phyloP scores from a whole-genome alignment of 2,888 invertebrate genomes.

The Drosophila nigricruria region DNA sequence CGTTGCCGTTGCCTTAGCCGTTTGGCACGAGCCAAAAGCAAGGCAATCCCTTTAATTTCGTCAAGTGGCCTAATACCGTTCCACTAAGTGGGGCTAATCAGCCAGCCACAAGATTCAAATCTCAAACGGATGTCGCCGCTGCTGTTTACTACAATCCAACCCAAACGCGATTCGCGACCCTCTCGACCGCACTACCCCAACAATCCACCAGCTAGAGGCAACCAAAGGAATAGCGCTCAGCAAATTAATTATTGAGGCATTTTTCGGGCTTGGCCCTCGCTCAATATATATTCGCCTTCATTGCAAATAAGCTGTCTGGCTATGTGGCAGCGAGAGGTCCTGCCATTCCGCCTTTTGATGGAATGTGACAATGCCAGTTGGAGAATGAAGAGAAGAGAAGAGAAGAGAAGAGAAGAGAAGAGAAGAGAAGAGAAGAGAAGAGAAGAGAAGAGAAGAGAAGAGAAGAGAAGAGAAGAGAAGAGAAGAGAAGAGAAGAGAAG shows the following conservation, averaged over 20 bases:
- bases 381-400: not conserved
- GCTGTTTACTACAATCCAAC: conserved; percentile 51
- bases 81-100: conserved; percentile 79
- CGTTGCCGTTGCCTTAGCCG: no score
- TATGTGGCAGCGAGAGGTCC: conserved; percentile 21
- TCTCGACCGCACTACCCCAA: not conserved
- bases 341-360: not conserved
- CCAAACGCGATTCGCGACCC: conserved; percentile 14
- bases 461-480: not conserved
- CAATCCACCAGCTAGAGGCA: not conserved
- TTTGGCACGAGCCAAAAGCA: conserved; percentile 6
- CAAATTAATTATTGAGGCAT: conserved; percentile 64
- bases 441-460: not conserved
- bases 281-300: conserved; percentile 31
- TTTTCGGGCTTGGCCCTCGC: conserved; percentile 33
- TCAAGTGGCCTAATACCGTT: conserved; percentile 77
- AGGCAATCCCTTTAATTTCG: conserved; percentile 71
- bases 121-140: conserved; percentile 74
- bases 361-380: not conserved
- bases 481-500: not conserved
- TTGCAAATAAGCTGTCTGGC: conserved; percentile 54
- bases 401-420: not conserved
- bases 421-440: not conserved
- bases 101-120: conserved; percentile 72
- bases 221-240: conserved; percentile 10